Evolutionary conservation across 2,113 vertebrate genomes (phyloP).

Genomic region (Oenanthe melanoleuca): DNA sequence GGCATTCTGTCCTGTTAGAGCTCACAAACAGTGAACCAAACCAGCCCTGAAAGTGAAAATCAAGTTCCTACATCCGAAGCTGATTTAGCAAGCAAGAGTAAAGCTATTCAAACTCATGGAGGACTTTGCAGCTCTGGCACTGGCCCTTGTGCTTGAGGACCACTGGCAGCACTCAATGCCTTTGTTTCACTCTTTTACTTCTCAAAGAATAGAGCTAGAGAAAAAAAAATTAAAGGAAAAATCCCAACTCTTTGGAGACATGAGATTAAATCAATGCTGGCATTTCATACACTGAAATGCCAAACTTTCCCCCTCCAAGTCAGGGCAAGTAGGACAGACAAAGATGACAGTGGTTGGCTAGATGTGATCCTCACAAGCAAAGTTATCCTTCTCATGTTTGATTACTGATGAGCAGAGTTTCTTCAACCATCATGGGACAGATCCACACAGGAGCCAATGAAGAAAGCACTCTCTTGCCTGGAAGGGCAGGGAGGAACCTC

Average conservation of each 20-base stretch:
- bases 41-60: background rate
- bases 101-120: background rate
- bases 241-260: background rate
- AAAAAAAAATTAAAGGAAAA: background rate
- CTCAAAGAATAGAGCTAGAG: constrained; percentile 11
- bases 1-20: background rate
- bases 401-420: background rate
- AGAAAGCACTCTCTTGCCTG: background rate
- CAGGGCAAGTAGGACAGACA: background rate
- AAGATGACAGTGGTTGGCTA: background rate
- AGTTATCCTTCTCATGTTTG: background rate
- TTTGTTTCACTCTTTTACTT: constrained; percentile 34
- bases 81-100: background rate
- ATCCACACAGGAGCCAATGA: background rate
- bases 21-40: background rate
- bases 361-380: background rate
- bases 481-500: background rate
- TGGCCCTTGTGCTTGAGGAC: constrained; percentile 12
- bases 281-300: background rate
- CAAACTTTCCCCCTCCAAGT: background rate
- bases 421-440: background rate
- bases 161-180: background rate
- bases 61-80: background rate
- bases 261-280: constrained; percentile 33
- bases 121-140: background rate